phyloP scores from a whole-genome alignment of 1,140 invertebrate genomes.

The Drosophila carrolli region DNA sequence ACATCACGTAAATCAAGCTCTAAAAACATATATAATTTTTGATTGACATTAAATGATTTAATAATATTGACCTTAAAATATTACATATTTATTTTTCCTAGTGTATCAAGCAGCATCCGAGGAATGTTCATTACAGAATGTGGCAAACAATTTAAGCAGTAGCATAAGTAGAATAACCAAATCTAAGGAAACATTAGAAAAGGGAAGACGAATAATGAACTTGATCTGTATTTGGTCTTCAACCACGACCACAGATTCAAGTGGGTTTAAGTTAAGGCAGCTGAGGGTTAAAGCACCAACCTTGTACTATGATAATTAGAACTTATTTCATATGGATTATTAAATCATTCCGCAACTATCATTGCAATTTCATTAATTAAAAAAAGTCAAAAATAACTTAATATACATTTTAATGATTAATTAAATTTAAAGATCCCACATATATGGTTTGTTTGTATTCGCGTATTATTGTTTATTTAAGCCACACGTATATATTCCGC shows the following conservation, averaged over 20 bases:
- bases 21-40: too few relatives aligned
- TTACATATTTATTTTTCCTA: background rate
- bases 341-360: background rate
- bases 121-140: slow-evolving; percentile 27
- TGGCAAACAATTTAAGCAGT: slow-evolving; percentile 1
- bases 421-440: slow-evolving; percentile 13
- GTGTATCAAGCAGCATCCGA: slow-evolving; percentile 5
- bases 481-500: slow-evolving; percentile 8
- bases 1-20: too few relatives aligned
- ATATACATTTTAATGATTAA: slow-evolving; percentile 25
- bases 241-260: background rate
- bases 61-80: too few relatives aligned
- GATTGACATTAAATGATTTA: too few relatives aligned
- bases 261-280: background rate
- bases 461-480: slow-evolving; percentile 7
- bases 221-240: background rate
- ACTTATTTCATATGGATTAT: background rate
- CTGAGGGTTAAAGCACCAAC: background rate
- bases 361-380: background rate
- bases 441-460: slow-evolving; percentile 1
- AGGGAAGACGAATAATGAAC: background rate
- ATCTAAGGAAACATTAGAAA: slow-evolving; percentile 2
- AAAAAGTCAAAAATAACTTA: slow-evolving; percentile 1
- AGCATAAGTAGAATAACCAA: slow-evolving; percentile 7
- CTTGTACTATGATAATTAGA: background rate